Conservation (phyloP, 2,888 invertebrate genomes). For the Sphecodes monilicornis region DNA sequence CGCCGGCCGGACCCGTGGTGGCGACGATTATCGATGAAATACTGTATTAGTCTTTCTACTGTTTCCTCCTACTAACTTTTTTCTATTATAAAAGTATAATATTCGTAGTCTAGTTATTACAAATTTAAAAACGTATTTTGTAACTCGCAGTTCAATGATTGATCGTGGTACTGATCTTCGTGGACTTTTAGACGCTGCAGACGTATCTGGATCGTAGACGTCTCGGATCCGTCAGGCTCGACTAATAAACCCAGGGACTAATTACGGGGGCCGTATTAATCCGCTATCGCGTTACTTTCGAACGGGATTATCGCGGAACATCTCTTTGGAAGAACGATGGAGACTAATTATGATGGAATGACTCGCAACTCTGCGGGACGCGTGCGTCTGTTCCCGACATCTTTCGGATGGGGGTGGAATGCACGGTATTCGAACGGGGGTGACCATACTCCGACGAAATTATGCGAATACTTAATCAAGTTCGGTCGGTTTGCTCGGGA, state of each 20-base stretch:
- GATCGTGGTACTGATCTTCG: neutral
- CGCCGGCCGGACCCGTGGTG: no score
- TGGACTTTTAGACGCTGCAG: neutral
- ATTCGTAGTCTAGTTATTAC: no score
- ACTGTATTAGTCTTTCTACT: neutral
- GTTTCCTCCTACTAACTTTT: no score
- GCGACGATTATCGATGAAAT: no score
- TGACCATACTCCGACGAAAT: neutral
- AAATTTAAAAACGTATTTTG: neutral
- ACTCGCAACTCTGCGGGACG: conserved; percentile 62
- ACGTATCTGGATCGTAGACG: conserved; percentile 38
- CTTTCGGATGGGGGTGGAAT: conserved; percentile 19
- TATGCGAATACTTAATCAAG: conserved; percentile 10
- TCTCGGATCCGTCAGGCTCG: conserved; percentile 24
- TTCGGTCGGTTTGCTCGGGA: neutral
- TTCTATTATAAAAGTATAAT: no score
- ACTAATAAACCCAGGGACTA: conserved; percentile 59
- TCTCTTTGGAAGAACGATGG: conserved; percentile 60
- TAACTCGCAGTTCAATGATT: neutral
- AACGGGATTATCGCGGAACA: conserved; percentile 65
- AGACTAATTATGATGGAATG: conserved; percentile 73
- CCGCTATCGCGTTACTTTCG: conserved; percentile 70
- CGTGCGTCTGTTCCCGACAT: conserved; percentile 52
- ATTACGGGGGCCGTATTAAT: conserved; percentile 70
- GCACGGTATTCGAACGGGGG: conserved; percentile 6